Conservation (phyloP, 2,113 vertebrate genomes). For the Centrocercus urophasianus region DNA sequence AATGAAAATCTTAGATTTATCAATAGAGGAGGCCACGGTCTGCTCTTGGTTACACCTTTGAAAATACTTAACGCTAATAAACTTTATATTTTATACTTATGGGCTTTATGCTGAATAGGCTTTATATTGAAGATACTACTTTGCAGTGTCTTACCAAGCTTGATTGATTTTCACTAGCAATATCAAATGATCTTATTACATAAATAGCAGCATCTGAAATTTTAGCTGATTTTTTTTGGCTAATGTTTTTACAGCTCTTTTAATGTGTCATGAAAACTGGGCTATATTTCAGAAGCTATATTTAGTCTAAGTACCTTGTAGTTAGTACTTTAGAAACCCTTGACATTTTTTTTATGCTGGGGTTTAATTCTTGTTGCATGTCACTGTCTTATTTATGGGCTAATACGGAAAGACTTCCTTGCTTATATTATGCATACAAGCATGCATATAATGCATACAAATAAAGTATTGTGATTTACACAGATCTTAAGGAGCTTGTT, state of each 20-base stretch:
- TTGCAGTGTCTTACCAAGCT: neutral
- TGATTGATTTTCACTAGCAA: neutral
- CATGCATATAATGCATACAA: neutral
- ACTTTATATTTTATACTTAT: too few species aligned
- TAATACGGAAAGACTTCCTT: neutral
- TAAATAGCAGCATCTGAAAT: neutral
- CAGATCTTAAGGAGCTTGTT: neutral
- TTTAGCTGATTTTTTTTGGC: neutral
- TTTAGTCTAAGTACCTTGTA: neutral
- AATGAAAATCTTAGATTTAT: slow-evolving; percentile 21
- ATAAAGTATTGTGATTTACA: neutral
- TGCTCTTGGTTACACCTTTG: neutral
- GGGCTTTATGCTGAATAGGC: neutral
- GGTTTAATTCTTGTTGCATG: neutral
- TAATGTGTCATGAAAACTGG: neutral
- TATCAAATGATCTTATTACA: neutral
- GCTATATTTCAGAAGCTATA: neutral
- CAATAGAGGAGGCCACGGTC: slow-evolving; percentile 11
- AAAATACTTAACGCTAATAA: neutral
- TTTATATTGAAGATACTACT: neutral
- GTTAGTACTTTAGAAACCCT: neutral
- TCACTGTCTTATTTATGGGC: neutral
- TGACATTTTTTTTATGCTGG: neutral
- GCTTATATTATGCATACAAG: neutral
- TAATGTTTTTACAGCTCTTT: neutral